Conservation (phyloP, 2,113 vertebrate species). For the Sceloporus undulatus region DNA sequence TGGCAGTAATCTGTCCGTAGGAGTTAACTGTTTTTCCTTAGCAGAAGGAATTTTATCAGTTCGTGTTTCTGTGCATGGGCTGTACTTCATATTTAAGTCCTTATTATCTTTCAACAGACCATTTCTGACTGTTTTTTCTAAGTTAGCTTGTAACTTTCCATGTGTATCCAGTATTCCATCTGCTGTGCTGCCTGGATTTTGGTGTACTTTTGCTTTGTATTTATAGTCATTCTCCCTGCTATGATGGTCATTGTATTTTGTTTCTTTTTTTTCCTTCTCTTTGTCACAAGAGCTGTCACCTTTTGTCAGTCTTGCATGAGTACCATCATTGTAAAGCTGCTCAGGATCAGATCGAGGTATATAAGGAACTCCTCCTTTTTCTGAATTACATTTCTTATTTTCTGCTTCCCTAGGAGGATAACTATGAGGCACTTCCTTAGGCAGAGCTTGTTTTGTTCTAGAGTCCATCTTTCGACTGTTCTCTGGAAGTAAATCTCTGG, state of each 20-base stretch:
- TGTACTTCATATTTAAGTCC: slow-evolving; percentile 66
- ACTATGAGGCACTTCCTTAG: slow-evolving; percentile 68
- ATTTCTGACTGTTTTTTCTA: slow-evolving; percentile 72
- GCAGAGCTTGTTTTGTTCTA: slow-evolving; percentile 64
- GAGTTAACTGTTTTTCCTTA: slow-evolving; percentile 72
- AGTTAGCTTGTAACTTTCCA: slow-evolving; percentile 60
- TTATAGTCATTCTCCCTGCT: slow-evolving; percentile 61
- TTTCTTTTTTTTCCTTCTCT: slow-evolving; percentile 75
- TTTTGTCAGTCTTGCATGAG: slow-evolving; percentile 37
- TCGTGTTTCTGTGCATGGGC: slow-evolving; percentile 64
- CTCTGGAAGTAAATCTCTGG: slow-evolving; percentile 65
- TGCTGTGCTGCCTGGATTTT: slow-evolving; percentile 38
- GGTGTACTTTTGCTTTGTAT: slow-evolving; percentile 67
- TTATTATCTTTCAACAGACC: slow-evolving; percentile 72
- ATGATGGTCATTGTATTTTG: slow-evolving; percentile 62
- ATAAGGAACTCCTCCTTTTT: slow-evolving; percentile 64
- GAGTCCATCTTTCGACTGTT: slow-evolving; percentile 70
- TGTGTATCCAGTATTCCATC: slow-evolving; percentile 62
- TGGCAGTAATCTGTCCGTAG: slow-evolving; percentile 70
- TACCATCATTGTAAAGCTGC: slow-evolving; percentile 60
- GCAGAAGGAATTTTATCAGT: slow-evolving; percentile 60
- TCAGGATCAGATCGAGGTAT: slow-evolving; percentile 52
- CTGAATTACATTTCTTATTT: slow-evolving; percentile 69
- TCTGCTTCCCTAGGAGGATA: slow-evolving; percentile 58
- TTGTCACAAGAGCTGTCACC: slow-evolving; percentile 65